Conservation (phyloP, 2,113 vertebrate species). For the Nipponia nippon region DNA sequence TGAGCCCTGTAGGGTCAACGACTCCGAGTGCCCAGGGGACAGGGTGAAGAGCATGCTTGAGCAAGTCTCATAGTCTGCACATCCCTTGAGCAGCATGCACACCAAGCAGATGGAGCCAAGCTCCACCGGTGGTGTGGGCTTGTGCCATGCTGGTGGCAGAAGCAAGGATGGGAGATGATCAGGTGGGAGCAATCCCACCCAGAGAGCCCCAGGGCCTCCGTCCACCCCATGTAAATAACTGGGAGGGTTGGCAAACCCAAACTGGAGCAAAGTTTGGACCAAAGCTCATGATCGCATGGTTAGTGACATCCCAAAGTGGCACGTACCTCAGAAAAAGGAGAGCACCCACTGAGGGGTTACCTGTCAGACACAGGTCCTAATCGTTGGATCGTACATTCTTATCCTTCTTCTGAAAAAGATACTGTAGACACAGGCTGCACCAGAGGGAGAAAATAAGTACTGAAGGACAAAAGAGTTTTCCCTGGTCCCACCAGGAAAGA, state of each 20-base stretch:
- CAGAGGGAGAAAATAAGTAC: not conserved
- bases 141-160: not conserved
- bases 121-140: rapidly evolving
- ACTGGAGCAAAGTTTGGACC: not conserved
- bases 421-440: not conserved
- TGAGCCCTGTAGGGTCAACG: not conserved
- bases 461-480: not conserved
- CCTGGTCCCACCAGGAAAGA: not conserved
- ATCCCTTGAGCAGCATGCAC: not conserved
- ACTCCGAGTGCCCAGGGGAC: not conserved
- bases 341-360: not conserved
- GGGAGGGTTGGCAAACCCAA: not conserved
- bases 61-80: no score
- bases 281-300: not conserved
- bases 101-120: not conserved
- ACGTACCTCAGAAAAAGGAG: not conserved
- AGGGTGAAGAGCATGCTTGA: not conserved
- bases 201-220: not conserved
- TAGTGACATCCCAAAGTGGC: not conserved
- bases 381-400: not conserved
- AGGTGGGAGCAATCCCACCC: not conserved
- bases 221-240: not conserved
- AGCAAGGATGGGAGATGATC: not conserved
- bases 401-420: not conserved
- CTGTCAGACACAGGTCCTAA: not conserved